Evolutionary conservation across 2,797 vertebrate species (phyloP).

Genomic region (Arnoldichthys spilopterus): DNA sequence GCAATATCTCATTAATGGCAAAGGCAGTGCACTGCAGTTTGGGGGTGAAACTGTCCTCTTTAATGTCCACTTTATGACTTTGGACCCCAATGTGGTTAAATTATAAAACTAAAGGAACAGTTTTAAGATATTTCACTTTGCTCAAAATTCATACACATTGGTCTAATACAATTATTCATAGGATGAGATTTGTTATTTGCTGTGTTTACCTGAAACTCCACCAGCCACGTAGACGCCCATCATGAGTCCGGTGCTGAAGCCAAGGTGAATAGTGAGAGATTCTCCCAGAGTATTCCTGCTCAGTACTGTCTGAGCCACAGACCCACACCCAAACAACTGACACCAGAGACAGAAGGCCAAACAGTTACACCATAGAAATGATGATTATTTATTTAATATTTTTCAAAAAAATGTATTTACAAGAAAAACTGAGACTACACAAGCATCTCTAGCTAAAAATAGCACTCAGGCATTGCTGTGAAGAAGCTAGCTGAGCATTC

Average conservation of each 20-base stretch:
- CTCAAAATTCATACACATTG: background rate
- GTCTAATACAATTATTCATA: background rate
- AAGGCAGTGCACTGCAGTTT: background rate
- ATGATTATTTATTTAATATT: background rate
- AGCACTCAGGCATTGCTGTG: background rate
- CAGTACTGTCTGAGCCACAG: constrained; percentile 88
- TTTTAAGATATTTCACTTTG: background rate
- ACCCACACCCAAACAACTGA: constrained; percentile 91
- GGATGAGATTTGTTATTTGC: background rate
- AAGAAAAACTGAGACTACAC: background rate
- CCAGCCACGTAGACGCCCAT: constrained; percentile 88
- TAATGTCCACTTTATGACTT: background rate
- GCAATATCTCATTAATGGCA: background rate
- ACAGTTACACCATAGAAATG: background rate
- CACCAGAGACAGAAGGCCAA: constrained; percentile 17
- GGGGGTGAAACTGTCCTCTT: background rate
- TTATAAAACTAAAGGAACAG: background rate
- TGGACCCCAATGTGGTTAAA: background rate
- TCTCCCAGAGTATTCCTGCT: constrained; percentile 86
- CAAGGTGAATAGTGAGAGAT: constrained; percentile 81
- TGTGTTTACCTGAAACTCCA: constrained; percentile 89
- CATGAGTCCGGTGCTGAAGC: constrained; percentile 89
- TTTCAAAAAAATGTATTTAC: background rate
- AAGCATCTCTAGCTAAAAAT: background rate
- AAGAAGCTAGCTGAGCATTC: background rate